phyloP scores from a whole-genome alignment of 2,797 vertebrate genomes.

The Eulemur mongoz region DNA sequence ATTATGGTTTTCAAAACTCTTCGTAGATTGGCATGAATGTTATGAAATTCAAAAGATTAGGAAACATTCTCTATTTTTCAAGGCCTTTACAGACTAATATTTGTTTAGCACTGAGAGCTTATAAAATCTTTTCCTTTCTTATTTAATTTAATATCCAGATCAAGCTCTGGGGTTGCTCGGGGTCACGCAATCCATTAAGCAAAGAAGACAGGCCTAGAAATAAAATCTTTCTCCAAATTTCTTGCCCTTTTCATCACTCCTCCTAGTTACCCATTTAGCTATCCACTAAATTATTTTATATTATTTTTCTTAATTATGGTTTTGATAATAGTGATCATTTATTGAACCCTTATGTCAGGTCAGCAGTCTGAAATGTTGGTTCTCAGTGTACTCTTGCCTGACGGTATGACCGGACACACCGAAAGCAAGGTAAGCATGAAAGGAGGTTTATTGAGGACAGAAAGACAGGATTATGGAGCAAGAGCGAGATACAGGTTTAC shows the following conservation, averaged over 20 bases:
- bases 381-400: too few relatives aligned
- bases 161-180: neutral
- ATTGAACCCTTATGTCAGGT: neutral
- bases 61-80: constrained; percentile 7
- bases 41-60: constrained; percentile 63
- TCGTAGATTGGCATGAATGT: constrained; percentile 4
- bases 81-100: constrained; percentile 1
- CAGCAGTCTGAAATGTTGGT: too few relatives aligned
- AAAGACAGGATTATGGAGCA: too few relatives aligned
- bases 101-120: constrained; percentile 26
- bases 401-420: too few relatives aligned
- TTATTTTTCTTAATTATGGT: neutral
- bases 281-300: neutral
- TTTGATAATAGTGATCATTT: neutral
- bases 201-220: constrained; percentile 20
- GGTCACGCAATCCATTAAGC: constrained; percentile 20
- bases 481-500: too few relatives aligned
- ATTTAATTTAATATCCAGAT: constrained; percentile 60
- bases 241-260: neutral
- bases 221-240: constrained; percentile 16
- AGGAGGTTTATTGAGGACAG: too few relatives aligned
- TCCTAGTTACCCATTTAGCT: neutral
- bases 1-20: constrained; percentile 34
- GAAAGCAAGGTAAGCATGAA: too few relatives aligned
- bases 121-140: neutral